phyloP scores from a whole-genome alignment of 2,113 vertebrate genomes.

The Gnathonemus longibarbis region DNA sequence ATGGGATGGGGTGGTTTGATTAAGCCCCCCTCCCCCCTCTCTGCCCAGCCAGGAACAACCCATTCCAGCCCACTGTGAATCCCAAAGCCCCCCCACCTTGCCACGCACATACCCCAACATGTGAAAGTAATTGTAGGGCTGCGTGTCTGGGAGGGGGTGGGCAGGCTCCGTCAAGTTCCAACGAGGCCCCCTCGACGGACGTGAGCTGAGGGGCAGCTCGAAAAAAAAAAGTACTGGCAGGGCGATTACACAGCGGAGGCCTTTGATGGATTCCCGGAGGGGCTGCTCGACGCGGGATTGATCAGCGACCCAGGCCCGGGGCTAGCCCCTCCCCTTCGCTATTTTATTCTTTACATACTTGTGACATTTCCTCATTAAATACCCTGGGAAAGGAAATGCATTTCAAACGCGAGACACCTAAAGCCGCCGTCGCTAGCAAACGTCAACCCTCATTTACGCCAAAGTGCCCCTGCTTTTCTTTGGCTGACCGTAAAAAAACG shows the following conservation, averaged over 20 bases:
- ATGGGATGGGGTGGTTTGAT: background rate
- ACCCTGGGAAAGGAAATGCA: constrained; percentile 57
- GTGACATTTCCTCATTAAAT: constrained; percentile 68
- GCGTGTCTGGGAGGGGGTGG: constrained; percentile 24
- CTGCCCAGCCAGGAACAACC: background rate
- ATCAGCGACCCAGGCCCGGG: constrained; percentile 53
- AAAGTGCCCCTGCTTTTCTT: background rate
- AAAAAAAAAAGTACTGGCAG: constrained; percentile 57
- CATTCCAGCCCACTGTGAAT: background rate
- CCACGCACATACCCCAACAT: constrained; percentile 24
- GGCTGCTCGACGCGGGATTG: constrained; percentile 60
- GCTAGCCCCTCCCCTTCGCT: constrained; percentile 46
- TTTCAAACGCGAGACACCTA: constrained; percentile 16
- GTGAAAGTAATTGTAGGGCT: constrained; percentile 60
- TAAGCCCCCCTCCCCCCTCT: background rate
- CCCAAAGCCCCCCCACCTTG: background rate
- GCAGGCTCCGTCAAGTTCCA: constrained; percentile 57
- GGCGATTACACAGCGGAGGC: constrained; percentile 60
- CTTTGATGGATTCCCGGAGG: constrained; percentile 66
- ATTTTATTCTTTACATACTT: constrained; percentile 34
- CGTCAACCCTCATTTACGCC: background rate
- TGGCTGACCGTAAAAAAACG: background rate
- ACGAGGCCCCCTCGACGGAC: constrained; percentile 44
- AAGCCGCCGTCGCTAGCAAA: background rate
- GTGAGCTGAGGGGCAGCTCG: constrained; percentile 51